Percentiles rank a stretch among this genome's conserved stretches.
phyloP scores from a whole-genome alignment of 2,888 invertebrate genomes.

The Troides aeacus region DNA sequence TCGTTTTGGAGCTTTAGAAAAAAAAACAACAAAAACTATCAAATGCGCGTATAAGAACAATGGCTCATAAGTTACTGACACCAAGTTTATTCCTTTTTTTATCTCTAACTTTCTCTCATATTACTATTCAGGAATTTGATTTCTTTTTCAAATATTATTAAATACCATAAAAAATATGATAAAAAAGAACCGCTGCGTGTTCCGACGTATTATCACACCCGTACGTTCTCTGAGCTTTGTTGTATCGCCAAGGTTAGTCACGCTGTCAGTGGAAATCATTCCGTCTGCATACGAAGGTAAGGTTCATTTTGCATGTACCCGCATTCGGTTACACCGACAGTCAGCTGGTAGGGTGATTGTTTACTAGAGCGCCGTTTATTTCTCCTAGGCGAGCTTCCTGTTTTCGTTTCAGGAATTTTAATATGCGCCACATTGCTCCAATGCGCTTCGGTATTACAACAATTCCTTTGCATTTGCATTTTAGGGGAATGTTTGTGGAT shows the following conservation, averaged over 20 bases:
- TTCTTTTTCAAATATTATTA: too few species aligned
- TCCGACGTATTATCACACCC: not conserved
- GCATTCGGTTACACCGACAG: slow-evolving; percentile 12
- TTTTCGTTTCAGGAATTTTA: slow-evolving; percentile 29
- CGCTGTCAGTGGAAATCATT: slow-evolving; percentile 1
- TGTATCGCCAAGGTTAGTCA: slow-evolving; percentile 11
- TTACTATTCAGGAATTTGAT: too few species aligned
- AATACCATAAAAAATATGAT: too few species aligned
- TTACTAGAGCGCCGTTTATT: slow-evolving; percentile 27
- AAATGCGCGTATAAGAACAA: too few species aligned
- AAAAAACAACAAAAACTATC: too few species aligned
- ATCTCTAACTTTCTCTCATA: too few species aligned
- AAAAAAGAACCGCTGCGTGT: not conserved
- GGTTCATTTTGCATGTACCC: slow-evolving; percentile 8
- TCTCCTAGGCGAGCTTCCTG: slow-evolving; percentile 26
- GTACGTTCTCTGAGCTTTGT: slow-evolving; percentile 15
- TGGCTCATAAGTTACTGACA: too few species aligned
- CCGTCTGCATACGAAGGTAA: not conserved
- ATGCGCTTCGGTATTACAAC: slow-evolving; percentile 4
- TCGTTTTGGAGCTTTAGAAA: too few species aligned
- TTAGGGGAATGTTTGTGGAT: too few species aligned
- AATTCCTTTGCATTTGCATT: too few species aligned
- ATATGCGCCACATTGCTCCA: slow-evolving; percentile 15
- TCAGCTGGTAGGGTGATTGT: slow-evolving; percentile 28
- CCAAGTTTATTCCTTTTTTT: too few species aligned